Percentiles rank a stretch among this genome's conserved stretches.
phyloP scores from a whole-genome alignment of 2,797 vertebrate species.

The Anas acuta region DNA sequence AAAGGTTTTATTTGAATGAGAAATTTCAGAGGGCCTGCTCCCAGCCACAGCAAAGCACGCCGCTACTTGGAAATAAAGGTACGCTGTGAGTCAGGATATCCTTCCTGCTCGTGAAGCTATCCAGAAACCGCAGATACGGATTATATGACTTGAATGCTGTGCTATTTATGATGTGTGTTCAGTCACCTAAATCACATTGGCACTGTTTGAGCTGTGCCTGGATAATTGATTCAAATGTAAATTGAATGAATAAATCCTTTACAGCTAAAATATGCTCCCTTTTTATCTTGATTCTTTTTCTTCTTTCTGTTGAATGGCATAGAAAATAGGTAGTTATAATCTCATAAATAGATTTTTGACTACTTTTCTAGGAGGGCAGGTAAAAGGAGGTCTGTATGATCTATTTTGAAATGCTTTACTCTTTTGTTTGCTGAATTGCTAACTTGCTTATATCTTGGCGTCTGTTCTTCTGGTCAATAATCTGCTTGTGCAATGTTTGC shows the following conservation, averaged over 20 bases:
- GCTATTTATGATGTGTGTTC: slow-evolving; percentile 27
- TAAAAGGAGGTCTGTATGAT: neutral
- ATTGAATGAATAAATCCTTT: slow-evolving; percentile 50
- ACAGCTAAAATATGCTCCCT: slow-evolving; percentile 30
- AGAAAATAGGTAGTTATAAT: slow-evolving; percentile 31
- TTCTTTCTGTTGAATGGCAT: neutral
- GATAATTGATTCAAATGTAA: slow-evolving; percentile 64
- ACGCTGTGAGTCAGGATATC: fast-evolving
- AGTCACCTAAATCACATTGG: slow-evolving; percentile 46
- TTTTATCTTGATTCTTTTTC: slow-evolving; percentile 40
- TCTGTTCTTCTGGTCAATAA: neutral
- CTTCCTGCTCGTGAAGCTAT: neutral
- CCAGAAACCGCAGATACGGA: neutral
- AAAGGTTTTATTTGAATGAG: neutral
- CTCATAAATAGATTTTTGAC: slow-evolving; percentile 35
- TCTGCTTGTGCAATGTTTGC: neutral
- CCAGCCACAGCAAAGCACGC: fast-evolving
- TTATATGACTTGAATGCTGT: neutral
- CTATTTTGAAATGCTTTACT: slow-evolving; percentile 16
- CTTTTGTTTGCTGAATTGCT: neutral
- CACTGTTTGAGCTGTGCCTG: slow-evolving; percentile 5
- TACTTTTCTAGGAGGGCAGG: slow-evolving; percentile 1
- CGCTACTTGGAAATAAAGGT: neutral
- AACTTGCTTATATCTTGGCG: slow-evolving; percentile 7
- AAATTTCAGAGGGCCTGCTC: neutral